A percentile compares a stretch with the other conserved stretches of the same genome.
Evolutionary conservation across 2,888 invertebrate genomes (phyloP).

Genomic region (Sericinus montela): DNA sequence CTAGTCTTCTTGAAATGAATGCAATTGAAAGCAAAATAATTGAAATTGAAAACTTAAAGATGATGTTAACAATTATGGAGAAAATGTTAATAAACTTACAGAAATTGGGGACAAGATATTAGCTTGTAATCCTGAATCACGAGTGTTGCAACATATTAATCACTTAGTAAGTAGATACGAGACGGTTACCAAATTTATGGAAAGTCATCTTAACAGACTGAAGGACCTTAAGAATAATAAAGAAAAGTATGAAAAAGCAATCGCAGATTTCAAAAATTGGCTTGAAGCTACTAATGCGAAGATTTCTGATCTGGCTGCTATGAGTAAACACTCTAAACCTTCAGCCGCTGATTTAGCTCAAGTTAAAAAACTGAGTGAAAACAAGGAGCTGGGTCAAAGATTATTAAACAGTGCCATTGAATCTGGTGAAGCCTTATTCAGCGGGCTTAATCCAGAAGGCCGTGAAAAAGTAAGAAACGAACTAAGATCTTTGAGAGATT

Average conservation of each 20-base stretch:
- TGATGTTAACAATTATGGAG: constrained; percentile 82
- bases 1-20: constrained; percentile 83
- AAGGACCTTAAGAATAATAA: constrained; percentile 85
- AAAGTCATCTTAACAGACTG: constrained; percentile 84
- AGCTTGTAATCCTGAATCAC: constrained; percentile 88
- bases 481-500: constrained; percentile 87
- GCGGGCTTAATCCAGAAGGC: constrained; percentile 91
- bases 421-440: constrained; percentile 92
- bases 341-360: constrained; percentile 87
- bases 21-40: constrained; percentile 84
- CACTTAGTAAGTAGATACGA: constrained; percentile 89
- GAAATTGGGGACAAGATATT: constrained; percentile 85
- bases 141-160: constrained; percentile 88
- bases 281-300: constrained; percentile 86
- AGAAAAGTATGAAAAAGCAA: constrained; percentile 82
- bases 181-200: constrained; percentile 84
- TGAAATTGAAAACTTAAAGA: constrained; percentile 82
- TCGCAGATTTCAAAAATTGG: constrained; percentile 88
- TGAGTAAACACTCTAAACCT: constrained; percentile 87
- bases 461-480: constrained; percentile 91
- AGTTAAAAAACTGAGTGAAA: constrained; percentile 84
- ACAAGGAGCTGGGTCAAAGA: constrained; percentile 88
- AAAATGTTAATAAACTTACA: constrained; percentile 83
- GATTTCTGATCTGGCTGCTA: constrained; percentile 84
- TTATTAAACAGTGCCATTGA: constrained; percentile 89